A percentile compares a stretch with the other conserved stretches of the same genome.
These are phyloP conservation scores for Spodoptera picta DNA, from an alignment of 2,888 invertebrate species.

Conservation along the genomic window DNA sequence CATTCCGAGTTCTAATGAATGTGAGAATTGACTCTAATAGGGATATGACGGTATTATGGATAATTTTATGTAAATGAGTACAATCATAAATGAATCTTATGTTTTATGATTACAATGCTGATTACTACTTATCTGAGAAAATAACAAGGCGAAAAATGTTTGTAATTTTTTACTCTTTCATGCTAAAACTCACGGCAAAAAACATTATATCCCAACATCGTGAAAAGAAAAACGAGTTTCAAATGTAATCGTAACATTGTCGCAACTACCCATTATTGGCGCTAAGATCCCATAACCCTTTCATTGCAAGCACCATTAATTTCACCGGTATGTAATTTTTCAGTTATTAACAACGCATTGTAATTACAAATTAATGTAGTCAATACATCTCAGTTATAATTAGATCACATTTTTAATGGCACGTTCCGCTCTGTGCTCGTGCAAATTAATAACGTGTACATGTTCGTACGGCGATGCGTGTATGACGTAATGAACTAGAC, in stretches of 20 bases:
- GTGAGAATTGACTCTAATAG: constrained; percentile 67
- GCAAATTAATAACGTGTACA: constrained; percentile 40
- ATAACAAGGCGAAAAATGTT: too few relatives aligned
- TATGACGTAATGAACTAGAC: constrained; percentile 51
- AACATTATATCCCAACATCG: too few relatives aligned
- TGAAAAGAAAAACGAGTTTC: too few relatives aligned
- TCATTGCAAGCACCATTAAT: constrained; percentile 60
- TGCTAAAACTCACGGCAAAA: too few relatives aligned
- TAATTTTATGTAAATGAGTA: constrained; percentile 68
- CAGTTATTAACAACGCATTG: constrained; percentile 52
- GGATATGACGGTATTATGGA: constrained; percentile 60
- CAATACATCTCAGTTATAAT: constrained; percentile 51
- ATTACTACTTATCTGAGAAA: constrained; percentile 11
- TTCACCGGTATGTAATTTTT: constrained; percentile 56
- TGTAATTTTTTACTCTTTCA: too few relatives aligned
- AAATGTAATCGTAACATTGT: constrained; percentile 11
- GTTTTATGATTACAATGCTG: constrained; percentile 35
- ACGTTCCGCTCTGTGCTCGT: constrained; percentile 48
- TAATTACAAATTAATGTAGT: constrained; percentile 52
- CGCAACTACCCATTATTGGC: constrained; percentile 27
- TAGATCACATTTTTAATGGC: constrained; percentile 53
- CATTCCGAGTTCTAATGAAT: constrained; percentile 60
- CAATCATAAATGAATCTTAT: constrained; percentile 51
- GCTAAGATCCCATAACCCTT: constrained; percentile 40
- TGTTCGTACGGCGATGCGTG: constrained; percentile 41